Evolutionary conservation across 2,113 vertebrate genomes (phyloP), one percentile per base, ranked within the genome.

Genomic region (Ictidomys tridecemlineatus): DNA sequence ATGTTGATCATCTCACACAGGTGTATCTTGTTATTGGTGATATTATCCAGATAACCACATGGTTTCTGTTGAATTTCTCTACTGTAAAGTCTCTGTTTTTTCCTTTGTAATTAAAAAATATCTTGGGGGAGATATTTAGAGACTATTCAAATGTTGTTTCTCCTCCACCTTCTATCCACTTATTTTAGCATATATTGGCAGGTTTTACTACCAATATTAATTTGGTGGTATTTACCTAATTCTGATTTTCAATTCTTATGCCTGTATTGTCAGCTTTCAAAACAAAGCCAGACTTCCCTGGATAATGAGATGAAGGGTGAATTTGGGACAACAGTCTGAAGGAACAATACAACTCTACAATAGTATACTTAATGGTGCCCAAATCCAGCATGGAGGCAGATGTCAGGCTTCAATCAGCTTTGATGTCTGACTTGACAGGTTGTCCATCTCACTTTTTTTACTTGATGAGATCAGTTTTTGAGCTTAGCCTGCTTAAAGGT

Each of bases 251-350:
- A 58, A 17, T 37, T 89, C 10, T 91, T 48, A n/a, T 92, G 88
- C 22, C 37, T 67, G 32, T 80, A 53, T 3, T 85, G 48, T 88
- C 78, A 72, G 77, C 14, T 80, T 96, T 79, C 42, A 93, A 92
- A 89, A 70, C 17, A 89, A 93, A 89, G 12, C 18, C 16, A 70
- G 22, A 34, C 61, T 48, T 84, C n/a, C 48, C 83, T 91, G 7
- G 7, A 20, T 56, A 24, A 34, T 20, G 42, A 88, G 53, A 26
- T 58, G 11, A 76, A 5, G 69, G 28, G 73, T 70, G 34, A 77
- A 51, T 26, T 37, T 10, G 16, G n/a, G 45, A 18, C 34, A 32
- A 58, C 26, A 24, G 20, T 92, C 63, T 45, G 42, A 73, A n/a
- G 37, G 53, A n/a, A 61, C 18, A 70, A 67, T 8, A 30, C 3